These are phyloP conservation scores for Octopus sinensis DNA, from an alignment of 1,140 invertebrate genomes.

Conservation along the genomic window DNA sequence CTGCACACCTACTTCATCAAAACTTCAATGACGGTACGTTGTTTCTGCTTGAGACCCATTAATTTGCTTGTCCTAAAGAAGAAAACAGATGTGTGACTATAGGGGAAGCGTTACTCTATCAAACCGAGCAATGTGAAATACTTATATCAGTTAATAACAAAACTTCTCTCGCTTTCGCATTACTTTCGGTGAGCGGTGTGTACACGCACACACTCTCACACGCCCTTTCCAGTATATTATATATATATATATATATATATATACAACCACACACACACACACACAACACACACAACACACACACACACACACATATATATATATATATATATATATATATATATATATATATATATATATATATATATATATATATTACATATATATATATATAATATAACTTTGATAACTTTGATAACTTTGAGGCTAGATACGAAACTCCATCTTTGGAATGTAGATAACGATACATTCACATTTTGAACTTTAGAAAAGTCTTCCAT, in stretches of 20 bases:
- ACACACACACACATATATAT: not conserved
- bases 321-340: not conserved
- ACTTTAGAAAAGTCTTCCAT: no score
- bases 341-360: not conserved
- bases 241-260: not conserved
- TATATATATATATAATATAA: not conserved
- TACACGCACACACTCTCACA: not conserved
- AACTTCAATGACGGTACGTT: no score
- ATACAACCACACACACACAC: constrained; percentile 17
- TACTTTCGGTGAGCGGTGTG: not conserved
- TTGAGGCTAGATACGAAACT: not conserved
- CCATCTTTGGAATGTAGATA: not conserved
- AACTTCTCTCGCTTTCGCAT: not conserved
- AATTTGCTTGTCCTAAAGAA: no score
- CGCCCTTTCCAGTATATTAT: not conserved
- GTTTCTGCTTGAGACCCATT: no score
- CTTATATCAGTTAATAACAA: not conserved
- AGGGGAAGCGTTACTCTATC: not conserved
- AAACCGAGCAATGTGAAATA: not conserved
- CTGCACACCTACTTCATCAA: no score
- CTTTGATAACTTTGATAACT: not conserved
- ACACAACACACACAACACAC: constrained; percentile 4
- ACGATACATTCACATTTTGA: not conserved
- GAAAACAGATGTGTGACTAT: no score
- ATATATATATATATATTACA: not conserved